phyloP scores from a whole-genome alignment of 2,888 invertebrate species.

The Tortricodes alternella region DNA sequence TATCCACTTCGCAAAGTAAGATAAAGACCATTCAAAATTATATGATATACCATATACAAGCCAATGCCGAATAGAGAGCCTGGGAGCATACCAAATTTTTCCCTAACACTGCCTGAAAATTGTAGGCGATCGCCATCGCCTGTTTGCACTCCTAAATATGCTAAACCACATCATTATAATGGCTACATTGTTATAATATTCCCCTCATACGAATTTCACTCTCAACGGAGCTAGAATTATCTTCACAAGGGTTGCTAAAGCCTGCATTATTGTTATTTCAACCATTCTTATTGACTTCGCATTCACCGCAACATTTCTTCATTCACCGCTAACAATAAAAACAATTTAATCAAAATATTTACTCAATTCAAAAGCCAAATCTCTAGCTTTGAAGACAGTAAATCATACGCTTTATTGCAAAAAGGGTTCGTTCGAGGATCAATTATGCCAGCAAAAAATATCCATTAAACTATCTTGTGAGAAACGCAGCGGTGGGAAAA shows the following conservation, averaged over 20 bases:
- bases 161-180: no score
- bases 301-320: constrained; percentile 9
- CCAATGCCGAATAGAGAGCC: no score
- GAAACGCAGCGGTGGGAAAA: not conserved
- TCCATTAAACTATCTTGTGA: not conserved
- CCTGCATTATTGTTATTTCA: not conserved
- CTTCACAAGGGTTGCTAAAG: constrained; percentile 4
- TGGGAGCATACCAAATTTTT: no score
- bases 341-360: not conserved
- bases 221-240: not conserved
- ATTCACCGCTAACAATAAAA: constrained; percentile 9
- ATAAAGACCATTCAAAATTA: no score
- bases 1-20: no score
- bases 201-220: not conserved
- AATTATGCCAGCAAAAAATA: not conserved
- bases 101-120: no score
- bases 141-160: no score
- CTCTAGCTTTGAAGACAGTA: not conserved
- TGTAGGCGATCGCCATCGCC: no score
- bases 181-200: not conserved
- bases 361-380: not conserved
- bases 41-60: no score
- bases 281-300: not conserved
- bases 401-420: not conserved
- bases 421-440: not conserved